Evolutionary conservation across 2,797 vertebrate species (phyloP), one percentile per base, ranked within the genome.

Genomic region (Tadarida brasiliensis): DNA sequence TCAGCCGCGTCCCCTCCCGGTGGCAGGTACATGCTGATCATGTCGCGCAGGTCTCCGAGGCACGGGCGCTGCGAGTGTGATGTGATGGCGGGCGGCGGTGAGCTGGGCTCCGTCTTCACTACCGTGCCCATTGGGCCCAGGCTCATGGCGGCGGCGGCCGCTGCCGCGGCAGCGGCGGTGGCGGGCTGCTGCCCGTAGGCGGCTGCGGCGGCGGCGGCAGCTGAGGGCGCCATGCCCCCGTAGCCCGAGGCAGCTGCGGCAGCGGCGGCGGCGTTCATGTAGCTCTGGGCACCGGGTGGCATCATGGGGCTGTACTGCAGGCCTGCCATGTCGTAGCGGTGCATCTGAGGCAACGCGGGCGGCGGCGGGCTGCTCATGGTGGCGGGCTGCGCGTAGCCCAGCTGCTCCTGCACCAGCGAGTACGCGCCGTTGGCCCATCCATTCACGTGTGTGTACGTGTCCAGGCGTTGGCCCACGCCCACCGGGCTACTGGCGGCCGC

Each of bases 21-120:
- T 26, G 99, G 99, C 98, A 99, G 99, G 98, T 99, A 99, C 99
- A 99, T 99, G 99, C 99, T 99, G 98, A 99, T 99, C 99, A 99
- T 99, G 98, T 99, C 99, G 99, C 99, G 98, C 99, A 99, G 99
- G 98, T 99, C 99, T 92, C 99, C 99, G 98, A 99, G 98, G 97
- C 99, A 99, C 94, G 99, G 99, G 96, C 99, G 98, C 98, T 99
- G 99, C 81, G 99, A 99, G 98, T 99, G 99, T 93, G 99, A 99
- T 30, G 99, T 98, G 98, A 99, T 99, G 98, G 99, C 99, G 91
- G 99, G 99, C 28, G 99, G 99, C 30, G 99, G 99, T 2, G 99
- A 99, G 98, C 99, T 99, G 86, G 99, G 99, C 98, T 99, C 99
- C 22, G 99, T 99, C 98, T 99, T 99, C 97, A 99, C 99, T 98